A percentile compares a stretch with the other conserved stretches of the same genome.
Evolutionary conservation across 2,888 invertebrate species (phyloP).

Genomic region (Steinernema hermaphroditum): DNA sequence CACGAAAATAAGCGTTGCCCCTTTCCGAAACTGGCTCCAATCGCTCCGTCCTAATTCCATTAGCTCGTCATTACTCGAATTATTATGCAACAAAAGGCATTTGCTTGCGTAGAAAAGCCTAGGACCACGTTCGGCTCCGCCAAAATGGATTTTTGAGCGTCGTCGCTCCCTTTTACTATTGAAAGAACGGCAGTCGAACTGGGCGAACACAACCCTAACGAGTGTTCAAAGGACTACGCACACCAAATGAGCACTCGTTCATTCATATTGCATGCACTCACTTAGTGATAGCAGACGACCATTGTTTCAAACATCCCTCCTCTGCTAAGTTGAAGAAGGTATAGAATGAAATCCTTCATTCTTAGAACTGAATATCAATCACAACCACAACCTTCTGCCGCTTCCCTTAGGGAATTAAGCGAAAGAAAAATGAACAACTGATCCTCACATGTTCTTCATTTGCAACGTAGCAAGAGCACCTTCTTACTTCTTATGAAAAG

Average conservation of each 20-base stretch:
- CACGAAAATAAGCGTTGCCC: too few relatives aligned
- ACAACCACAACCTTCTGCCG: background rate
- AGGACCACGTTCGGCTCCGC: too few relatives aligned
- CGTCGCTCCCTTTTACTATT: constrained; percentile 19
- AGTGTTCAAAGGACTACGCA: constrained; percentile 24
- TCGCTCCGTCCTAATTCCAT: too few relatives aligned
- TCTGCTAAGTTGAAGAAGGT: background rate
- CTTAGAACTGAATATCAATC: constrained; percentile 8
- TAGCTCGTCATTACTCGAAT: too few relatives aligned
- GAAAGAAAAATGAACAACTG: background rate
- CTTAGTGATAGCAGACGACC: background rate
- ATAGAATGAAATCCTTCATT: background rate
- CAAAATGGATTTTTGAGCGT: constrained; percentile 1
- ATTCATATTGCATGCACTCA: constrained; percentile 13
- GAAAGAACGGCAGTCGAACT: constrained; percentile 19
- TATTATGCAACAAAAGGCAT: too few relatives aligned
- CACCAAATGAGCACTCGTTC: constrained; percentile 25
- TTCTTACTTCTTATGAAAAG: background rate
- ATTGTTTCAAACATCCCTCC: background rate
- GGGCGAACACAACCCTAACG: constrained; percentile 30
- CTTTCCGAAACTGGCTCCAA: too few relatives aligned
- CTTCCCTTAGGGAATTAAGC: background rate
- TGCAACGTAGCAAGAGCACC: background rate
- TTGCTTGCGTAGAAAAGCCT: too few relatives aligned
- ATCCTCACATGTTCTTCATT: constrained; percentile 9